phyloP scores from a whole-genome alignment of 2,797 vertebrate genomes.

The Pipistrellus nathusii region DNA sequence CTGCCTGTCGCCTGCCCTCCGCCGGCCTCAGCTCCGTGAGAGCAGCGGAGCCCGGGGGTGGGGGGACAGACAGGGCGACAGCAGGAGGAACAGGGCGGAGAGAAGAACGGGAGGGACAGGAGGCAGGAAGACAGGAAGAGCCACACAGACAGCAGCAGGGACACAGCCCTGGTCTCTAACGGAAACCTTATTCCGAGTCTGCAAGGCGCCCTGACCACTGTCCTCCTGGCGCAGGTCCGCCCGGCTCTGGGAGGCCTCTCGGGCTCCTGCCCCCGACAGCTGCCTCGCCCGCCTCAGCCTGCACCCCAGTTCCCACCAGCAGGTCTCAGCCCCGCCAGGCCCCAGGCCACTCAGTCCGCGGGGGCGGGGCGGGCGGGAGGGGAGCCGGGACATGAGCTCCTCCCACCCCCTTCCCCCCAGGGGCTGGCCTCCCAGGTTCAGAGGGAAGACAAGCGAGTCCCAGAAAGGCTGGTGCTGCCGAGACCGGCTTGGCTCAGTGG shows the following conservation, averaged over 20 bases:
- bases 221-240: background rate
- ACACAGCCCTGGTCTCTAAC: background rate
- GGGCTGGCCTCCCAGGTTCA: background rate
- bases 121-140: background rate
- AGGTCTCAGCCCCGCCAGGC: background rate
- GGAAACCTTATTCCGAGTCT: background rate
- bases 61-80: background rate
- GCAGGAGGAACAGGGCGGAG: background rate
- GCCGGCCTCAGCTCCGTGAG: background rate
- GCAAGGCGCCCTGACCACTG: background rate
- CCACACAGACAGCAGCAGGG: background rate
- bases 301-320: background rate
- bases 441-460: background rate
- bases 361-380: background rate
- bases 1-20: background rate
- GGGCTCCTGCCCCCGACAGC: background rate
- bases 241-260: background rate
- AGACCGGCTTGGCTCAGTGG: too few species aligned
- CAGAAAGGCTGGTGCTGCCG: background rate
- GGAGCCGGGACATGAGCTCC: background rate
- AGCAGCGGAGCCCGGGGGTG: background rate
- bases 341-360: conserved; percentile 60
- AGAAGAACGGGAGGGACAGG: background rate
- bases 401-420: background rate
- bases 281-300: background rate